These are phyloP conservation scores for Pagetopsis macropterus DNA, from an alignment of 2,797 vertebrate genomes.

Conservation along the genomic window DNA sequence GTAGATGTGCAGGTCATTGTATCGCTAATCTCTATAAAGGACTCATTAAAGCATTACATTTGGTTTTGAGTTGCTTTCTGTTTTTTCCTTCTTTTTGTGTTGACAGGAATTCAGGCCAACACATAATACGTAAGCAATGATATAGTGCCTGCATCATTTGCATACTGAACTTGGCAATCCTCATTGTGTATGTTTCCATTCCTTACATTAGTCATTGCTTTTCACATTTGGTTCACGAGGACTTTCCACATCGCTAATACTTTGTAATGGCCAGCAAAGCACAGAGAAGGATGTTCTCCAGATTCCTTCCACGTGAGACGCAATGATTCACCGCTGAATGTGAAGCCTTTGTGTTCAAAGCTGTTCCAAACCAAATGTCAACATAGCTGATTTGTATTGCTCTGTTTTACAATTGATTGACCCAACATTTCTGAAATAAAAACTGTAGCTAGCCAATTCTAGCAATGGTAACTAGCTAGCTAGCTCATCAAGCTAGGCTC, in stretches of 20 bases:
- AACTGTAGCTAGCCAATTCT: too few relatives aligned
- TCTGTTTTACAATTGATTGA: background rate
- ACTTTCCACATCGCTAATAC: background rate
- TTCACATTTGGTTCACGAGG: background rate
- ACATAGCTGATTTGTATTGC: background rate
- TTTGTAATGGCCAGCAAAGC: background rate
- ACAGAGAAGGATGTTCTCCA: background rate
- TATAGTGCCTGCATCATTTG: background rate
- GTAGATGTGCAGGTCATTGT: constrained; percentile 65
- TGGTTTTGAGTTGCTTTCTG: constrained; percentile 15
- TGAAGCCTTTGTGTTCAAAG: background rate
- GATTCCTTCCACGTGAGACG: background rate
- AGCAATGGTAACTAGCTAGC: too few relatives aligned
- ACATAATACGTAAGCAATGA: background rate
- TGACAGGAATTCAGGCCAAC: constrained; percentile 9
- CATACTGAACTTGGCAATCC: background rate
- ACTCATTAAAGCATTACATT: constrained; percentile 39
- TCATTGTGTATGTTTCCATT: background rate
- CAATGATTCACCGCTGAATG: too few relatives aligned
- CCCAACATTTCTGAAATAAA: too few relatives aligned
- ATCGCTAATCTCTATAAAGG: constrained; percentile 61
- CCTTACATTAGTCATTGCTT: background rate
- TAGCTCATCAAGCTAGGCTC: background rate
- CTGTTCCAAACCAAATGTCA: background rate
- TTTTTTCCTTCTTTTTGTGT: background rate